These are phyloP conservation scores for Casuarius casuarius DNA, from an alignment of 2,113 vertebrate species.

Conservation along the genomic window DNA sequence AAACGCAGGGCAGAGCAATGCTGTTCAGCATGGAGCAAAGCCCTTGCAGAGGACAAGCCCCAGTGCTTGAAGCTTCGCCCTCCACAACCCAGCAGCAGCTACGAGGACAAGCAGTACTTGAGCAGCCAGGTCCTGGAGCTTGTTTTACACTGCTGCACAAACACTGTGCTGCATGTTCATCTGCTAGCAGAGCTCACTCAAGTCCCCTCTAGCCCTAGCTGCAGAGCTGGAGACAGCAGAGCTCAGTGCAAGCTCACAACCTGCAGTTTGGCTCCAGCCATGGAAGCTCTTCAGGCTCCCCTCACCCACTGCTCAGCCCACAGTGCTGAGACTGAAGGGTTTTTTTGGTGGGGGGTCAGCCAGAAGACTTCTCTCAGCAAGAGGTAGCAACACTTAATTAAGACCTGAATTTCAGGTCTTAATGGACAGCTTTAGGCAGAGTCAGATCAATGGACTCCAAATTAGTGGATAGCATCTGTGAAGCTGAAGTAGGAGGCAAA, in stretches of 20 bases:
- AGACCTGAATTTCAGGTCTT: neutral
- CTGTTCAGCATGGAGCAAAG: neutral
- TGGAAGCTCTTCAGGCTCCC: neutral
- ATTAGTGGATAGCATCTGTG: neutral
- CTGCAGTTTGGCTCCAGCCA: too few species aligned
- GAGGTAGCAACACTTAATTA: neutral
- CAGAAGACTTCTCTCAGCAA: neutral
- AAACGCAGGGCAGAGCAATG: too few species aligned
- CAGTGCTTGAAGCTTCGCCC: too few species aligned
- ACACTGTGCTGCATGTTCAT: fast-evolving
- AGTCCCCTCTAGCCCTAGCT: neutral
- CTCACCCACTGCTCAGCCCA: neutral
- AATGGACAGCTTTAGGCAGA: neutral
- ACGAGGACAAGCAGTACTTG: too few species aligned
- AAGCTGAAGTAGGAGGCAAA: neutral
- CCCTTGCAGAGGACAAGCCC: neutral
- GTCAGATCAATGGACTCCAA: neutral
- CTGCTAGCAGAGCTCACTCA: fast-evolving
- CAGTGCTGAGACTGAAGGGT: neutral
- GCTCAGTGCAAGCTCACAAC: neutral
- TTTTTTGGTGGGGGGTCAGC: neutral
- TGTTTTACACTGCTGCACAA: neutral
- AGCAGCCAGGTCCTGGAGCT: neutral
- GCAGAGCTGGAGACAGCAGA: neutral
- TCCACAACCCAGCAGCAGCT: neutral